Evolutionary conservation across 1,140 invertebrate genomes (phyloP), one percentile per base, ranked within the genome.

Genomic region (Drosophila sproati): DNA sequence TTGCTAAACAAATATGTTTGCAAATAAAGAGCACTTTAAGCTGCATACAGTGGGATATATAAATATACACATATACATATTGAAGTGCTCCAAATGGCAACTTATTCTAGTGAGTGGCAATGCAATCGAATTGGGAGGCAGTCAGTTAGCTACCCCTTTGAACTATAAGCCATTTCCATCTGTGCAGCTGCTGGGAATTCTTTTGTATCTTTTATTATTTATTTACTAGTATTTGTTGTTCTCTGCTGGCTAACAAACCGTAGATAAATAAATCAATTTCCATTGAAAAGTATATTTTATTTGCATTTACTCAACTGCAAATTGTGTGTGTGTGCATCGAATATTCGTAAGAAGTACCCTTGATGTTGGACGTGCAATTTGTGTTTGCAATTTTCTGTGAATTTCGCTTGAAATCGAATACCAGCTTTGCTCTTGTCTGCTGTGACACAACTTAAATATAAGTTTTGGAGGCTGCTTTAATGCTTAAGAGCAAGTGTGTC

Each of bases 1-100:
- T 86, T 82, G 71, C 79, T 73, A 60, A 79, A 87, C 71, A 88
- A 87, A 87, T 87, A 87, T 87, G 82, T 79, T 79, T 68, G 64
- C 83, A 20, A 88, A 82, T 87, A 87, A 77, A 79, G 51, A 73
- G 67, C 20, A 80, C 74, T 71, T 67, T 72, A 71, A 72, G 54
- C 55, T 72, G 41, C 5, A 59, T 62, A 1, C 20, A 20, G 20
- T 1, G 20, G 20, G 20, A 20, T 20, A 20, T 20, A 20, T 20
- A 20, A 20, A 20, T 20, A 20, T 20, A 2, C 1, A 20, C 20
- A 54, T 62, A 47, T 70, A 39, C 32, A 69, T 5, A 20, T 20
- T 20, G 20, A 20, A 20, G 20, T 20, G 20, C 20, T 20, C 20
- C 20, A 20, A 20, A 20, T 20, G 20, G 47, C 43, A 48, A 52